A percentile compares a stretch with the other conserved stretches of the same genome.
These are phyloP conservation scores for Rhinoderma darwinii DNA, from an alignment of 2,113 vertebrate species.

Conservation along the genomic window DNA sequence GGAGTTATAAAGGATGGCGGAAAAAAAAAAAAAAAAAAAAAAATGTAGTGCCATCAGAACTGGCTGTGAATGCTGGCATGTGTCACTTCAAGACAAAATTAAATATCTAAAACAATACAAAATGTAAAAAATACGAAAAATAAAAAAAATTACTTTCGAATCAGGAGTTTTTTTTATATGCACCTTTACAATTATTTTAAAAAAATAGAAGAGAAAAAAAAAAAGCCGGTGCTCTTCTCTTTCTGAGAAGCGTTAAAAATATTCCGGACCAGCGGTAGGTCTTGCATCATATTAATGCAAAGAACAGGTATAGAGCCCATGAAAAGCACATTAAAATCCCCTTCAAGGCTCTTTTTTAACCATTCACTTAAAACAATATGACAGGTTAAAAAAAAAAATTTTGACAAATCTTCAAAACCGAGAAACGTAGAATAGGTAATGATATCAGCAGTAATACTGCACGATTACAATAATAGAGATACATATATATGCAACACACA, in stretches of 20 bases:
- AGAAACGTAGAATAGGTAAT: slow-evolving; percentile 39
- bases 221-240: slow-evolving; percentile 64
- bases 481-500: slow-evolving; percentile 71
- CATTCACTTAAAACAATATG: slow-evolving; percentile 52
- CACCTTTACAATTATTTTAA: slow-evolving; percentile 66
- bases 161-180: not conserved
- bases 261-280: slow-evolving; percentile 65
- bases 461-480: slow-evolving; percentile 68
- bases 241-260: slow-evolving; percentile 61
- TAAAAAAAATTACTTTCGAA: slow-evolving; percentile 65
- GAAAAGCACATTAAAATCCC: slow-evolving; percentile 45
- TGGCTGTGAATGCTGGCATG: slow-evolving; percentile 87
- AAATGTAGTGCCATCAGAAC: slow-evolving; percentile 80
- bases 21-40: slow-evolving; percentile 69
- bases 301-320: slow-evolving; percentile 61
- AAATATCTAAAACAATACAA: slow-evolving; percentile 81
- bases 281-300: slow-evolving; percentile 64
- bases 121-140: slow-evolving; percentile 86
- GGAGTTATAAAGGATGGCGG: slow-evolving; percentile 71
- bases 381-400: slow-evolving; percentile 6
- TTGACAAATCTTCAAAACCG: slow-evolving; percentile 28
- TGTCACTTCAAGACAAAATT: slow-evolving; percentile 83
- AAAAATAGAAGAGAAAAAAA: slow-evolving; percentile 67
- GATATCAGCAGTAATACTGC: slow-evolving; percentile 40
- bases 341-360: slow-evolving; percentile 52